A percentile compares a stretch with the other conserved stretches of the same genome.
phyloP scores from a whole-genome alignment of 2,888 invertebrate species.

The Xestia c-nigrum region DNA sequence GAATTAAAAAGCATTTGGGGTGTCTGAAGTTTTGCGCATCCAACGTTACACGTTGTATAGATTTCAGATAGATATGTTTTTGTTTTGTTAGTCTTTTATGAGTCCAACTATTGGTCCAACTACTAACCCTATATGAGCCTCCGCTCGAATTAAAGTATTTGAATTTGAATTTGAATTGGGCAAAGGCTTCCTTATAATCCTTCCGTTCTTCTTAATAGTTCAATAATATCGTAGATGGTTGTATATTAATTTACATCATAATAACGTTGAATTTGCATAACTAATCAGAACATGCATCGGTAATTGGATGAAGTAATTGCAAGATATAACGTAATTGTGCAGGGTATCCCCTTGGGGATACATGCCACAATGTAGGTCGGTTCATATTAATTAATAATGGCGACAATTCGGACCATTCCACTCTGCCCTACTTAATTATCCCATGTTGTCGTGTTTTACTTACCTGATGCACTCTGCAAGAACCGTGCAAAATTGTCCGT shows the following conservation, averaged over 20 bases:
- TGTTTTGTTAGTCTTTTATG: no score
- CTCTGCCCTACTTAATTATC: background rate
- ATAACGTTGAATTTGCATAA: slow-evolving; percentile 47
- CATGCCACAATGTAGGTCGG: slow-evolving; percentile 38
- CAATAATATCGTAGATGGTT: background rate
- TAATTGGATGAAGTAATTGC: slow-evolving; percentile 44
- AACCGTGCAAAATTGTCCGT: no score
- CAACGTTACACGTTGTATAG: no score
- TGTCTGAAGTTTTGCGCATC: no score
- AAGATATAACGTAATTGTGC: slow-evolving; percentile 41
- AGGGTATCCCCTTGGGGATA: slow-evolving; percentile 24
- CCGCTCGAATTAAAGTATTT: no score
- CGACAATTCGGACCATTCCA: slow-evolving; percentile 24
- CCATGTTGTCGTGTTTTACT: background rate
- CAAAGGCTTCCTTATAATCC: no score
- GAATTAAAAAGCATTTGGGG: no score
- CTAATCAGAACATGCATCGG: slow-evolving; percentile 36
- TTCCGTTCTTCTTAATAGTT: no score
- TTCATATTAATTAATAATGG: slow-evolving; percentile 45
- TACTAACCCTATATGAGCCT: no score
- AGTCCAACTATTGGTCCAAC: no score
- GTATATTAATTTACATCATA: background rate
- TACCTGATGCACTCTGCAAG: background rate
- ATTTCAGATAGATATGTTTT: no score
- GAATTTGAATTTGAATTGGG: no score